Percentiles rank a stretch among this genome's conserved stretches.
These are phyloP conservation scores for Uromys caudimaculatus DNA, from an alignment of 2,797 vertebrate species.

Conservation along the genomic window DNA sequence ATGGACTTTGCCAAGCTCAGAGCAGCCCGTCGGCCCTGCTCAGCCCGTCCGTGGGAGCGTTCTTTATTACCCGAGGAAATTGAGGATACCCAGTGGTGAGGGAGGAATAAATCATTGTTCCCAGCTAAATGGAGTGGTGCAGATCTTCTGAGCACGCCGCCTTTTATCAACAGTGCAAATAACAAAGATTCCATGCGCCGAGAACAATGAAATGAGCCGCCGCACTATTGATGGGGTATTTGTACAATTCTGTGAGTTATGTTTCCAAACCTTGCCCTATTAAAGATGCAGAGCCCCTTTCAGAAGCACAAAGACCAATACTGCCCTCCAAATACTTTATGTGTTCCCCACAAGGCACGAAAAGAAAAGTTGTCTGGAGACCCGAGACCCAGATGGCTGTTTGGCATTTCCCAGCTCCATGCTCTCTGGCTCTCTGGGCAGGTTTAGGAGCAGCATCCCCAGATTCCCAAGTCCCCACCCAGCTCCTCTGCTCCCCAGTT, in stretches of 20 bases:
- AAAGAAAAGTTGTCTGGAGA: slow-evolving; percentile 64
- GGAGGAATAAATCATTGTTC: slow-evolving; percentile 90
- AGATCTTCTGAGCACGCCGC: slow-evolving; percentile 88
- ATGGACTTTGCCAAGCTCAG: slow-evolving; percentile 38
- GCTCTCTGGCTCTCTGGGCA: accelerated
- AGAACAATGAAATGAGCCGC: slow-evolving; percentile 88
- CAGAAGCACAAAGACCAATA: slow-evolving; percentile 82
- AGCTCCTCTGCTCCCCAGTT: accelerated
- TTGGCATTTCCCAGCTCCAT: not conserved
- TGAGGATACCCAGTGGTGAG: slow-evolving; percentile 84
- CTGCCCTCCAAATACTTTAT: slow-evolving; percentile 71
- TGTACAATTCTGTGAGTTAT: slow-evolving; percentile 85
- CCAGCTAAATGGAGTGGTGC: slow-evolving; percentile 92
- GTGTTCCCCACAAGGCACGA: slow-evolving; percentile 70
- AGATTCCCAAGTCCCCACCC: not conserved
- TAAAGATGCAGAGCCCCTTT: slow-evolving; percentile 80
- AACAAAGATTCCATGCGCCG: slow-evolving; percentile 87
- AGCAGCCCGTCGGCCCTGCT: not conserved
- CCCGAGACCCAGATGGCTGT: not conserved
- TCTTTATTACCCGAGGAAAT: slow-evolving; percentile 87
- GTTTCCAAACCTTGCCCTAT: slow-evolving; percentile 82
- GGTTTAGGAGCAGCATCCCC: too few species aligned
- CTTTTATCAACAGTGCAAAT: slow-evolving; percentile 88
- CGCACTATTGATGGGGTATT: slow-evolving; percentile 85
- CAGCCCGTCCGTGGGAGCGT: slow-evolving; percentile 83